Percentiles rank a stretch among this genome's conserved stretches.
Conservation (phyloP, 2,888 invertebrate species). For the Lampropteryx suffumata region DNA sequence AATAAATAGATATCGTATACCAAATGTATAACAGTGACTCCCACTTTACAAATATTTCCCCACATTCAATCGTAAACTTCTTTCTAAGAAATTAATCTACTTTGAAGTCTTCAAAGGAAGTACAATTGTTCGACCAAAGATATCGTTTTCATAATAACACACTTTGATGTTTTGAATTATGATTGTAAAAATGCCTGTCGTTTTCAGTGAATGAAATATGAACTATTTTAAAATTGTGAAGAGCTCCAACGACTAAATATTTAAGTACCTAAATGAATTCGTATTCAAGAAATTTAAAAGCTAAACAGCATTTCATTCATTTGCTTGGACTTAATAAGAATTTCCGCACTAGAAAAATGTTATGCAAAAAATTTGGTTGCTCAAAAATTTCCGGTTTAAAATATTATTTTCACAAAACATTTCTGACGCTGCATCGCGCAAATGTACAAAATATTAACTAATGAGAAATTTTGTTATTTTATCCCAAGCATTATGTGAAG, state of each 20-base stretch:
- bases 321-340: conserved; percentile 1
- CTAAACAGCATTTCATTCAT: conserved; percentile 3
- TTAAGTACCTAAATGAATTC: conserved; percentile 14
- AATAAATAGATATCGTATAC: no score
- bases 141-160: conserved; percentile 33
- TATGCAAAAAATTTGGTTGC: not conserved
- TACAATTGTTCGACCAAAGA: conserved; percentile 44
- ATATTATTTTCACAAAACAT: not conserved
- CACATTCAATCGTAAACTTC: conserved; percentile 39
- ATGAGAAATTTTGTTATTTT: no score
- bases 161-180: conserved; percentile 27
- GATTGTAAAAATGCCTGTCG: conserved; percentile 14
- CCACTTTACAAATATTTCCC: not conserved
- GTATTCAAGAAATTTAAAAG: conserved; percentile 14
- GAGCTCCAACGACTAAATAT: not conserved
- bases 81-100: conserved; percentile 63
- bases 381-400: not conserved
- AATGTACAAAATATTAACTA: no score
- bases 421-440: no score
- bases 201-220: conserved; percentile 5
- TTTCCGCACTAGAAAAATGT: not conserved
- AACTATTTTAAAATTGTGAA: conserved; percentile 10
- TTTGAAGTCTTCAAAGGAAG: conserved; percentile 59
- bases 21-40: no score
- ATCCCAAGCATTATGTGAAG: no score